Conservation (phyloP, 2,113 vertebrate genomes). For the Laticauda colubrina region DNA sequence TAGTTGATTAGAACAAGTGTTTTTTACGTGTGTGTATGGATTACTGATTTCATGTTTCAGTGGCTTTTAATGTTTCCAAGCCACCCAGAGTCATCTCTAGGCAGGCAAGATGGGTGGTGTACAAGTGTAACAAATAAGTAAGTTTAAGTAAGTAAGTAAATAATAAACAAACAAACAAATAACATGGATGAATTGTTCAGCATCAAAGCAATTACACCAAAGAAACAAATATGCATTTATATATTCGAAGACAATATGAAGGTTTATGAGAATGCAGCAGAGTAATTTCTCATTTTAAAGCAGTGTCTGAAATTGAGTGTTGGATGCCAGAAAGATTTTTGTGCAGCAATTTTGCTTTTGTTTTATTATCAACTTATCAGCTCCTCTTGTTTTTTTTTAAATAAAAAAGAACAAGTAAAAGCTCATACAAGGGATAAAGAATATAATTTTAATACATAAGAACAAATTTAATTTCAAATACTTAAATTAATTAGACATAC, state of each 20-base stretch:
- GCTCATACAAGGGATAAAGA: constrained; percentile 13
- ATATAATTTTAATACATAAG: background rate
- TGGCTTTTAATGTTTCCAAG: background rate
- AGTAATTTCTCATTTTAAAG: background rate
- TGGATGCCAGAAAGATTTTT: background rate
- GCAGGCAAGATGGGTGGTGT: background rate
- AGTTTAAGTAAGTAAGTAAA: background rate
- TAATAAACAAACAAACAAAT: too few species aligned
- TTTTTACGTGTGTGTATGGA: background rate
- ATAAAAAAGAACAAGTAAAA: background rate
- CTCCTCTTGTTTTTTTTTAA: background rate
- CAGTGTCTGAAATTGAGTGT: background rate
- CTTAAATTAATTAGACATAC: constrained; percentile 6
- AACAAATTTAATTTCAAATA: background rate
- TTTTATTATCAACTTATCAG: constrained; percentile 5
- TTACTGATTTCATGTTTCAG: background rate
- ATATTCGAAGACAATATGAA: background rate
- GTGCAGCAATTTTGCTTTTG: background rate
- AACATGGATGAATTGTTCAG: background rate
- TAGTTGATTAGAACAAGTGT: background rate
- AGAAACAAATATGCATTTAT: background rate
- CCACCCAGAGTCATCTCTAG: background rate
- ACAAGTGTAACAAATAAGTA: background rate
- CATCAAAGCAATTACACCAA: background rate
- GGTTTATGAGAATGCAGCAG: background rate